Evolutionary conservation across 2,888 invertebrate genomes (phyloP), one percentile per base, ranked within the genome.

Genomic region (Cephonodes hylas): DNA sequence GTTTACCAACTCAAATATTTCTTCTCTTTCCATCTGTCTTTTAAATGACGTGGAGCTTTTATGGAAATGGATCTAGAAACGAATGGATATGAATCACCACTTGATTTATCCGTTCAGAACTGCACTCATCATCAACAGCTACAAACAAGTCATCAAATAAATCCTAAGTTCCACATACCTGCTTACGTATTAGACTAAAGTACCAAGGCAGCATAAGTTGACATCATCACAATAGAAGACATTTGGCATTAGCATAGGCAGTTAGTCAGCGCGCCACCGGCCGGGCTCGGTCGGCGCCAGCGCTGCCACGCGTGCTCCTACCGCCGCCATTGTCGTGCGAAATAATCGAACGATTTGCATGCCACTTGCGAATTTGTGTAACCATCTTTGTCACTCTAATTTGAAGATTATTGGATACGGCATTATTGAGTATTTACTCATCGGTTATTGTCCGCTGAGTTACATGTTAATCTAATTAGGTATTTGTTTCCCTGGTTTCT

Each of bases 341-440:
- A 25, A 42, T 58, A 64, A 63, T 62, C 59, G 58, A 48, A 18
- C 65, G 59, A 67, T 68, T 61, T 62, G 63, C 42, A 70, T 68
- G 63, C 70, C 20, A 59, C 3, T 42, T 64, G 65, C 63, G 66
- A 46, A 44, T 23, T 63, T 46, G 38, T 27, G 25, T 25, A 18
- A 42, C 3, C 22, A 53, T 42, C 59, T 46, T 42, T 13, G 25
- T 20, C 20, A 34, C 22, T 10, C 8, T 20, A 10, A 38, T 13
- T 22, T 23, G 7, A 1, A n/a, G 18, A 38, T 13, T 3, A n/a
- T n/a, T 42, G 22, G 34, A 58, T 20, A n/a, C 13, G 34, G 22
- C 13, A 38, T 57, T 38, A 18, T 22, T 20, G 18, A 5, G 10
- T 5, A 15, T 13, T 25, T 25, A 7, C 13, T 44, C 18, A 20